Percentiles rank a stretch among this genome's conserved stretches.
These are phyloP conservation scores for Eupithecia pulchellata DNA, from an alignment of 2,888 invertebrate species.

Conservation along the genomic window DNA sequence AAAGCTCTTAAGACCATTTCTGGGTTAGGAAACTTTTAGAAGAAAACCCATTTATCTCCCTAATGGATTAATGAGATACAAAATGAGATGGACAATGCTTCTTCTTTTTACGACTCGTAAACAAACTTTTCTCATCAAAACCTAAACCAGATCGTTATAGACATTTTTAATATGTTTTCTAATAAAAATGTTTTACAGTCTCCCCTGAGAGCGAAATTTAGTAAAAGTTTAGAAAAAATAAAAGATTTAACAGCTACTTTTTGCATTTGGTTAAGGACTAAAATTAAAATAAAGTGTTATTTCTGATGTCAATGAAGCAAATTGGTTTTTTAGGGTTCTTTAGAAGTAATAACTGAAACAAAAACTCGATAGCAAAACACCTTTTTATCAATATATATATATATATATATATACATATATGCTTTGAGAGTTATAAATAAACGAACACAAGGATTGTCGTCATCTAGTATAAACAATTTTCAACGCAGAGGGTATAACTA, in stretches of 20 bases:
- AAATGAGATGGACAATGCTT: constrained; percentile 47
- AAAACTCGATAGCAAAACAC: too few relatives aligned
- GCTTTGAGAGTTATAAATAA: too few relatives aligned
- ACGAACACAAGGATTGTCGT: too few relatives aligned
- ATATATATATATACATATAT: background rate
- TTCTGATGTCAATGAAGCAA: constrained; percentile 48
- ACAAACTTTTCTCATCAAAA: constrained; percentile 55
- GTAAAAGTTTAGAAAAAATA: constrained; percentile 15
- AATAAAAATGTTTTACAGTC: constrained; percentile 36
- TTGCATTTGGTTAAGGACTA: constrained; percentile 4
- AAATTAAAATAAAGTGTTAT: constrained; percentile 18
- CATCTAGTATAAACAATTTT: too few relatives aligned
- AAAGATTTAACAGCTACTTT: constrained; percentile 5
- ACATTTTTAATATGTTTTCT: constrained; percentile 48
- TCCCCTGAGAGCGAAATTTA: constrained; percentile 17
- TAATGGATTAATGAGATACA: constrained; percentile 49
- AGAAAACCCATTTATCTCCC: constrained; percentile 35
- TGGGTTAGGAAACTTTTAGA: background rate
- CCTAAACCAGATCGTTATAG: constrained; percentile 50
- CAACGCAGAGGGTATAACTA: background rate
- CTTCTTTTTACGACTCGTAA: constrained; percentile 54
- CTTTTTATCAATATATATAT: too few relatives aligned
- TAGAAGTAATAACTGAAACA: background rate
- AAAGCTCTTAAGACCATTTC: background rate
- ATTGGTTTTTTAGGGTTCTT: constrained; percentile 45